A percentile compares a stretch with the other conserved stretches of the same genome.
Conservation (phyloP, 2,888 invertebrate genomes). For the Dioctria linearis region DNA sequence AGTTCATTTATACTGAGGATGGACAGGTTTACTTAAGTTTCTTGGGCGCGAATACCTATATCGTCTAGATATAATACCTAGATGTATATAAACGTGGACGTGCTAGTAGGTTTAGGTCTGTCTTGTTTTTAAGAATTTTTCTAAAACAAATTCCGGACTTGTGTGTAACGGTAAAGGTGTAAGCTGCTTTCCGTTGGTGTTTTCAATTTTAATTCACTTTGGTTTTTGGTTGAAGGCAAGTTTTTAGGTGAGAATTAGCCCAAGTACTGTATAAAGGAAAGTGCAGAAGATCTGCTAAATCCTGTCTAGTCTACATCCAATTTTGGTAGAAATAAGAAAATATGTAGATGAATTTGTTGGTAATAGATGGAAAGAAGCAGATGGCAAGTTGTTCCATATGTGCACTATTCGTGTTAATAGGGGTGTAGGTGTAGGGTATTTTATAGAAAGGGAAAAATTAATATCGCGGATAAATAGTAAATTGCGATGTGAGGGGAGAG, state of each 20-base stretch:
- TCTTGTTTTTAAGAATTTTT: background rate
- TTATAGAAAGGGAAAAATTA: too few relatives aligned
- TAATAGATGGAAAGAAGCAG: too few relatives aligned
- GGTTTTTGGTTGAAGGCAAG: background rate
- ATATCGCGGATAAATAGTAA: too few relatives aligned
- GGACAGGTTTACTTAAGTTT: conserved; percentile 16
- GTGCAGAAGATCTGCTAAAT: background rate
- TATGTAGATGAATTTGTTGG: too few relatives aligned
- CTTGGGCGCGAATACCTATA: background rate
- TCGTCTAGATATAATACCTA: too few relatives aligned
- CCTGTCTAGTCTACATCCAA: too few relatives aligned
- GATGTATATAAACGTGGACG: background rate
- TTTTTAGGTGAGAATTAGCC: conserved; percentile 18
- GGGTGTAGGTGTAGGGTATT: too few relatives aligned
- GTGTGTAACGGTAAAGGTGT: conserved; percentile 20
- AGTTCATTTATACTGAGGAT: background rate
- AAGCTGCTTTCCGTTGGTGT: conserved; percentile 29
- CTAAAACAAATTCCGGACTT: background rate
- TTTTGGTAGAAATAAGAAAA: too few relatives aligned
- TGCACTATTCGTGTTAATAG: too few relatives aligned
- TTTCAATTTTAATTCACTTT: conserved; percentile 15
- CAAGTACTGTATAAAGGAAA: conserved; percentile 4
- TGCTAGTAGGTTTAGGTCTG: background rate
- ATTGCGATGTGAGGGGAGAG: too few relatives aligned
- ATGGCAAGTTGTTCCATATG: too few relatives aligned